Percentiles rank a stretch among this genome's conserved stretches.
Conservation (phyloP, 2,797 vertebrate species). For the Hippocampus kuda region DNA sequence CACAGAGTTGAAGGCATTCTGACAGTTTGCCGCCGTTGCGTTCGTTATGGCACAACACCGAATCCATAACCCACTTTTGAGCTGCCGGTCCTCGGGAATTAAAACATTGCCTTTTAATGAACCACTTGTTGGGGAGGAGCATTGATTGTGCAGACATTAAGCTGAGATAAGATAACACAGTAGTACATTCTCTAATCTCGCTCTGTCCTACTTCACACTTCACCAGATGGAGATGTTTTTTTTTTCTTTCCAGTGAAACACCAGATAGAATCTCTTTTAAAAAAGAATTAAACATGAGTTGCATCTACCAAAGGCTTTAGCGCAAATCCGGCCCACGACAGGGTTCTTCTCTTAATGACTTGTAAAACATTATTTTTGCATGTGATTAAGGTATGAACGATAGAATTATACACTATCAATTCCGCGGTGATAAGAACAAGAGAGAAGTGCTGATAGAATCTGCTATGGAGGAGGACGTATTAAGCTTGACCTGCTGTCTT, state of each 20-base stretch:
- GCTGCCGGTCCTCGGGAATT: slow-evolving; percentile 35
- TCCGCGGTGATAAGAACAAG: slow-evolving; percentile 43
- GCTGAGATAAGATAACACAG: slow-evolving; percentile 65
- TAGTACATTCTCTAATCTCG: slow-evolving; percentile 65
- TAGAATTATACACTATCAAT: slow-evolving; percentile 47
- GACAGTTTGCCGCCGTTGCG: not conserved
- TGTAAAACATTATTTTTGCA: slow-evolving; percentile 53
- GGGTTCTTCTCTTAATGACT: slow-evolving; percentile 63
- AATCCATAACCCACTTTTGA: slow-evolving; percentile 1
- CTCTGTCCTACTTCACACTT: slow-evolving; percentile 70
- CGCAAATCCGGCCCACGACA: slow-evolving; percentile 64
- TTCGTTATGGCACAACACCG: not conserved
- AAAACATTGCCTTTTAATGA: slow-evolving; percentile 66
- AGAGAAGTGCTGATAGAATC: slow-evolving; percentile 49
- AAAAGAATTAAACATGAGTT: slow-evolving; percentile 65
- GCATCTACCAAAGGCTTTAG: slow-evolving; percentile 51
- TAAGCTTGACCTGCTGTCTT: slow-evolving; percentile 59
- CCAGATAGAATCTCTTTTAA: slow-evolving; percentile 59
- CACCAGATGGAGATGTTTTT: slow-evolving; percentile 64
- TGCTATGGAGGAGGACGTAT: slow-evolving; percentile 27
- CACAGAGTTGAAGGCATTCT: not conserved
- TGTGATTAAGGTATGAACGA: slow-evolving; percentile 51
- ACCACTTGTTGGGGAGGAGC: slow-evolving; percentile 63
- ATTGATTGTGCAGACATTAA: slow-evolving; percentile 68
- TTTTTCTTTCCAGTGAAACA: slow-evolving; percentile 49